Conservation (phyloP, 2,888 invertebrate species). For the Amphiduros pacificus region DNA sequence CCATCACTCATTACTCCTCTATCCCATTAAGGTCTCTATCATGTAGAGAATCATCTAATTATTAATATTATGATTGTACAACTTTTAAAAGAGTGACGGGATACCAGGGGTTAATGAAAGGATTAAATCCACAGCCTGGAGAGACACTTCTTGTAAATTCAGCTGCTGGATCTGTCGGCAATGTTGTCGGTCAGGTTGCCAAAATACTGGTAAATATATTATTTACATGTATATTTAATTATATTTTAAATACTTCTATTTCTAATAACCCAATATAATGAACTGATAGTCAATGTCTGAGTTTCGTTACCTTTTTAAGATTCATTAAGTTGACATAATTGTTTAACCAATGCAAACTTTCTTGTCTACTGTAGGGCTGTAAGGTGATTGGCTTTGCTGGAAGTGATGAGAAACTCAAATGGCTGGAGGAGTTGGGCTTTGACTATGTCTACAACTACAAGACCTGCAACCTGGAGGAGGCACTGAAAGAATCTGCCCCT, state of each 20-base stretch:
- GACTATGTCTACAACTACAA: slow-evolving; percentile 76
- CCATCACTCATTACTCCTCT: no score
- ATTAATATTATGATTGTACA: no score
- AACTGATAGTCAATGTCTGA: no score
- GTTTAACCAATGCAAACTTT: neutral
- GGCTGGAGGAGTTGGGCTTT: slow-evolving; percentile 70
- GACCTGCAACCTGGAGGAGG: slow-evolving; percentile 64
- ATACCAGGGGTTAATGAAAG: slow-evolving; percentile 73
- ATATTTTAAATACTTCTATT: no score
- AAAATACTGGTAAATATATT: slow-evolving; percentile 69
- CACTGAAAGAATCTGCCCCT: slow-evolving; percentile 68
- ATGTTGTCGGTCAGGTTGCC: slow-evolving; percentile 77
- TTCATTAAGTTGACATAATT: no score
- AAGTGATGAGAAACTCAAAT: slow-evolving; percentile 71
- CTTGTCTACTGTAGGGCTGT: slow-evolving; percentile 57
- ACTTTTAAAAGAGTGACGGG: slow-evolving; percentile 75
- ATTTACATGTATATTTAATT: no score
- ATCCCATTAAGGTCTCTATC: no score
- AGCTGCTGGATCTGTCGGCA: slow-evolving; percentile 80
- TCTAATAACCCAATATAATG: no score
- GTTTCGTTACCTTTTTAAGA: no score
- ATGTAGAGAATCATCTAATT: no score
- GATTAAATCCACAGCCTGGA: slow-evolving; percentile 72
- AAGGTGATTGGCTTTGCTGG: slow-evolving; percentile 75
- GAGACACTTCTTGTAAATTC: slow-evolving; percentile 75